Base-by-base conservation (phyloP, 2,113 vertebrate species). In the Melanerpes formicivorus region DNA sequence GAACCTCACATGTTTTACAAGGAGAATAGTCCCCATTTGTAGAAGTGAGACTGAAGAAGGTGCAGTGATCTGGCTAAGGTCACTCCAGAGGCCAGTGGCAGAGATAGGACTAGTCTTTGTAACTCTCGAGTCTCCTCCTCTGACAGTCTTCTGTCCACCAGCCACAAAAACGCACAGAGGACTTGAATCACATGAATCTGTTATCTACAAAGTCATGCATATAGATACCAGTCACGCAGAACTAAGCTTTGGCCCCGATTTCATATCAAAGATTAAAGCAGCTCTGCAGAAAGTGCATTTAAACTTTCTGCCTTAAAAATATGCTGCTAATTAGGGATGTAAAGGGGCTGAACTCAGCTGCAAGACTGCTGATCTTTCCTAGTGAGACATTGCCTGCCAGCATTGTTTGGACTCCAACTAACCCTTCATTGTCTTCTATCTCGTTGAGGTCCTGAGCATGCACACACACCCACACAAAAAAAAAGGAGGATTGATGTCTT, bases 401-500 rank as follows among this genome's bases (percentile, higher is more conserved):
- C 92, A 95, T 95, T 95, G 90, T 95, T 95, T 89, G 86, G 92
- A 84, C 72, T 93, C 83, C 87, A 91, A 16, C 93, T 96, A 96
- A 95, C 93, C 94, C 93, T 95, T 95, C 91, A 94, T 96, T 95
- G 93, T 95, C 90, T 93, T 95, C 91, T 92, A 80, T 93, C 94
- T 92, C 0, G 27, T 81, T 69, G 79, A 67, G 82, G 93, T 94
- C 94, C 84, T 86, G 66, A 94, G 84, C 76, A 75, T 94, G 65
- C 90, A 40, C 40, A 40, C 40, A 40, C 40, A 40, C 40, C 10
- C 40, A 40, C 40, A 40, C 10, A 40, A 4, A 40, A 4, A 40
- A 52, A 52, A 84, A 75, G 91, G 90, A 84, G 89, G 78, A 88
- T 74, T 93, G 85, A 93, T 91, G 90, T 95, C 95, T 96, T 96